A percentile compares a stretch with the other conserved stretches of the same genome.
phyloP scores from a whole-genome alignment of 2,888 invertebrate species.

The Nomada ferruginata region DNA sequence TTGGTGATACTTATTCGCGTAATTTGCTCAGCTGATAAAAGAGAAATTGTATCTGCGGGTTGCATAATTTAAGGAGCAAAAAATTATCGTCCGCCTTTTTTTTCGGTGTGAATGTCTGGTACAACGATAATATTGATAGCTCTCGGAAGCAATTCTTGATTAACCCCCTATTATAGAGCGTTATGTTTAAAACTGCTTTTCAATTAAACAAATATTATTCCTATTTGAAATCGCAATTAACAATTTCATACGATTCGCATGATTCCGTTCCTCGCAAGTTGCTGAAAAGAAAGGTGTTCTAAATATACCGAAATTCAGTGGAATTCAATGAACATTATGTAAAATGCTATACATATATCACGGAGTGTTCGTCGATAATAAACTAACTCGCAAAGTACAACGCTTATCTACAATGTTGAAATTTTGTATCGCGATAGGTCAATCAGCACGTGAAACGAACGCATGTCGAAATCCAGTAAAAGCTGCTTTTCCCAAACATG shows the following conservation, averaged over 20 bases:
- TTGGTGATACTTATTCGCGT: background rate
- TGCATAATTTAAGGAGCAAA: background rate
- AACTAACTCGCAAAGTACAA: background rate
- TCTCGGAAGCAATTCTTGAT: background rate
- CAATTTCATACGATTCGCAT: background rate
- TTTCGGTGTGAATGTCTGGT: background rate
- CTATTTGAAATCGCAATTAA: background rate
- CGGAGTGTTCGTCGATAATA: background rate
- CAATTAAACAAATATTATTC: too few relatives aligned
- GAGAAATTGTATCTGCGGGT: background rate
- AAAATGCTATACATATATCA: too few relatives aligned
- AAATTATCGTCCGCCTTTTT: background rate
- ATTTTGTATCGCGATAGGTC: background rate
- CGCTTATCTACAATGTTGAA: conserved; percentile 15
- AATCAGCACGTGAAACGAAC: background rate
- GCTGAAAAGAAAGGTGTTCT: too few relatives aligned
- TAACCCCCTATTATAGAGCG: background rate
- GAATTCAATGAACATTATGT: background rate
- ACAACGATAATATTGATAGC: background rate
- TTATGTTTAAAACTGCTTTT: background rate
- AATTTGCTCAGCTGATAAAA: background rate
- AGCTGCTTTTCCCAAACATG: background rate
- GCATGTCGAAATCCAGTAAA: background rate
- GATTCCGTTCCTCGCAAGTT: background rate
- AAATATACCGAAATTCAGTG: too few relatives aligned